Base-by-base conservation (phyloP, 2,113 vertebrate species). In the Aplodontia rufa region DNA sequence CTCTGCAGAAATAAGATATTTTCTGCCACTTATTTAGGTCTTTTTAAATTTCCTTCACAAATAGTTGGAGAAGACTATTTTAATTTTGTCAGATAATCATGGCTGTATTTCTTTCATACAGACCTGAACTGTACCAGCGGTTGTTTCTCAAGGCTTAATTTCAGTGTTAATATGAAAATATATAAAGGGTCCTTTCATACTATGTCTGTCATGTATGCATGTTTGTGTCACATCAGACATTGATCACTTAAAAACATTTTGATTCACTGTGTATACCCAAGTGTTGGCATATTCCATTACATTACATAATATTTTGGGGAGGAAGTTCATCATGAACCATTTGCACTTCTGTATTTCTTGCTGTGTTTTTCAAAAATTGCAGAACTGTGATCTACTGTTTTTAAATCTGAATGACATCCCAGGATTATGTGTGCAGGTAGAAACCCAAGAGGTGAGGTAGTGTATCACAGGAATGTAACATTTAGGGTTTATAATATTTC, bases 261-360 rank as follows among this genome's bases (percentile, higher is more conserved):
- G 19, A 24, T 69, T 90, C 42, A 53, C 14, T 28, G 11, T n/a
- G 16, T 72, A 53, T 35, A 20, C 60, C 7, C 11, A 35, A 94
- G 45, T 66, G 0, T 28, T 81, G 30, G 47, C n/a, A 62, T 5
- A 3, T 45, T 91, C 62, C 6, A 75, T 55, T 55, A 28, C 8
- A 17, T 1, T 2, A 28, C 8, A 17, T 1, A 2, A 42, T 62
- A 28, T 40, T 85, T 10, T 32, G 37, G 42, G 28, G 3, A 71
- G 20, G 16, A 1, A 47, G 1, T 62, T 5, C 86, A 12, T 9
- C 4, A n/a, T 6, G n/a, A 68, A 81, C 3, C 1, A 90, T 49
- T 60, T 90, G 26, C 11, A 19, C 0, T 5, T 2, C 30, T 68
- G n/a, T 1, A 11, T 12, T n/a, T 5, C 11, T 17, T 47, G 40